Base-by-base conservation (phyloP, 2,888 invertebrate species). In the Sicus ferrugineus region DNA sequence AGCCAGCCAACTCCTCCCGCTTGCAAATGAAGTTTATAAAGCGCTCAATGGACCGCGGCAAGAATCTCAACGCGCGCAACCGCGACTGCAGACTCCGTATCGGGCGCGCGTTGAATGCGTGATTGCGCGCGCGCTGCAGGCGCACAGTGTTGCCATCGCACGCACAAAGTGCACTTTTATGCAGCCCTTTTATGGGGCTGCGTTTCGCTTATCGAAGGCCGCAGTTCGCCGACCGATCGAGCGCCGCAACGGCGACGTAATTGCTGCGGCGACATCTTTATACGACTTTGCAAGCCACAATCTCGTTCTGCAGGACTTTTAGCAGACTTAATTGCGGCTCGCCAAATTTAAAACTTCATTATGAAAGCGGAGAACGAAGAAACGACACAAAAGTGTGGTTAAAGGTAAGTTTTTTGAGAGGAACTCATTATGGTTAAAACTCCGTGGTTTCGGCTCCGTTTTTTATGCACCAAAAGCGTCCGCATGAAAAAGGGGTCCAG, bases 91-190 rank as follows among this genome's bases (percentile, higher is more conserved):
- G n/a, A n/a, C n/a, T 7, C 54, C 67, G 19, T 61, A 59, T 61
- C 46, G 34, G 56, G 19, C 2, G 58, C 16, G 19, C 9, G 48
- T 42, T 42, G 21, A 56, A 38, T 26, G 66, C 21, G 16, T 30
- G 5, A 30, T 9, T 46, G 50, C 50, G 21, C 4, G 3, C 4
- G 48, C 30, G 26, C 28, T 48, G 21, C 16, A 16, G 46, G 1
- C 16, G 28, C 59, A 48, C 23, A 9, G 31, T 4, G 28, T 61
- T 59, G 50, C 46, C 68, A 56, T 28, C 19, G 26, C 21, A 74
- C 79, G 76, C 76, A 79, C 79, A 80, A 77, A 75, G 77, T 70
- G 70, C 61, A 52, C 75, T 73, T 68, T 76, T 80, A 80, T 79
- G 75, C 78, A 73, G 74, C 66, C 74, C 72, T 71, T 61, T 74